Percentiles rank a stretch among this genome's conserved stretches.
phyloP scores from a whole-genome alignment of 1,140 invertebrate species.

The Theocolax elegans region DNA sequence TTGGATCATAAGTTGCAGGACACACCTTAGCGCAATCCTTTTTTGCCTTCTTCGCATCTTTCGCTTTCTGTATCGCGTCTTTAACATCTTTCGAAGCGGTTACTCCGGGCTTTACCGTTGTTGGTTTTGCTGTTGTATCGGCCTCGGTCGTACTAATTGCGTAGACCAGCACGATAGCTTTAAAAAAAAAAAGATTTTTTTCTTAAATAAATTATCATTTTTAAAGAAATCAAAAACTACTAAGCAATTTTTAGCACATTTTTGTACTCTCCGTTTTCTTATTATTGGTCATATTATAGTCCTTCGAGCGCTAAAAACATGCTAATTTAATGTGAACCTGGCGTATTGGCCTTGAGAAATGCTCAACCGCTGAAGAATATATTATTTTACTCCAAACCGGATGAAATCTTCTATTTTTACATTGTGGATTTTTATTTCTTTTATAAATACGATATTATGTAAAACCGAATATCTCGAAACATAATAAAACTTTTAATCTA shows the following conservation, averaged over 20 bases:
- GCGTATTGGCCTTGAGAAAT: constrained; percentile 7
- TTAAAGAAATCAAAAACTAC: no score
- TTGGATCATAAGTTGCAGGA: constrained; percentile 49
- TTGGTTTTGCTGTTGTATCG: background rate
- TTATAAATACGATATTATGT: background rate
- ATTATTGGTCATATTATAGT: background rate
- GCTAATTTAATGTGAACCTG: constrained; percentile 11
- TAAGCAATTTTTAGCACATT: background rate
- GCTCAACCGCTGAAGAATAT: constrained; percentile 12
- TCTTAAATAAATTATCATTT: background rate
- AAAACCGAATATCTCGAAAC: no score
- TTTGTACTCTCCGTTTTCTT: background rate
- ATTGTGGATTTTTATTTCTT: no score
- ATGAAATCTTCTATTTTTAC: background rate
- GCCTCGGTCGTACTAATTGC: background rate
- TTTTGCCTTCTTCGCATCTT: constrained; percentile 58
- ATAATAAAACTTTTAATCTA: no score
- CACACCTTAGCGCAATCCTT: constrained; percentile 59
- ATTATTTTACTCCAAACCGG: background rate
- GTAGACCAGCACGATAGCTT: constrained; percentile 20
- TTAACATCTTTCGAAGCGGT: constrained; percentile 60
- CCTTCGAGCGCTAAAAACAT: background rate
- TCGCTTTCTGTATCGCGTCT: constrained; percentile 58
- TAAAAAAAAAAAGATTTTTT: background rate
- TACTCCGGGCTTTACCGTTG: constrained; percentile 34